These are phyloP conservation scores for Leucophenga varia DNA, from an alignment of 1,140 invertebrate genomes.

Conservation along the genomic window DNA sequence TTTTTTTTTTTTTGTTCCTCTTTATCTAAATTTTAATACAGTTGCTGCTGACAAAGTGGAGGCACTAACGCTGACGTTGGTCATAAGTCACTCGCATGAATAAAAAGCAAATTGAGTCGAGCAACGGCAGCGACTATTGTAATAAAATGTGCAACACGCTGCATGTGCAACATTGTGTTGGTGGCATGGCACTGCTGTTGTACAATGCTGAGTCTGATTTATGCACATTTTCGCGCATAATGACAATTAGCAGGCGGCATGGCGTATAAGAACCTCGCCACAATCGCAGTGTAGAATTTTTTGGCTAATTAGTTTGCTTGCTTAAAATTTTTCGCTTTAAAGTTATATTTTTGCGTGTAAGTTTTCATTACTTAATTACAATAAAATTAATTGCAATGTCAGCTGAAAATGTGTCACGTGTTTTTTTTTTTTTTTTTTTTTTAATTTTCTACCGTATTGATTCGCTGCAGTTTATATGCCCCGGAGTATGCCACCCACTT, in stretches of 20 bases:
- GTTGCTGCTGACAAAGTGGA: neutral
- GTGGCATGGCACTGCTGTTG: no score
- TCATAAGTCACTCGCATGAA: conserved; percentile 39
- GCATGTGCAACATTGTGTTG: conserved; percentile 32
- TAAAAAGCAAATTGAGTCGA: neutral
- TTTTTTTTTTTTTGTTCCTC: no score
- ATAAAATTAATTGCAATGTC: conserved; percentile 18
- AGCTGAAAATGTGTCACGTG: neutral
- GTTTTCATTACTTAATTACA: conserved; percentile 38
- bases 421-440: no score
- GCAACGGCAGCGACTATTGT: conserved; percentile 1
- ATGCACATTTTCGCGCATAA: no score
- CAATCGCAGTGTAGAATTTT: conserved; percentile 35
- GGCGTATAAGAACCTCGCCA: conserved; percentile 33
- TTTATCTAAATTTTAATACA: no score
- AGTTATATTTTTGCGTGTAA: conserved; percentile 22
- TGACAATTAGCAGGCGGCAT: conserved; percentile 13
- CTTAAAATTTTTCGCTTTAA: conserved; percentile 21
- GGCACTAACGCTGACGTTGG: conserved; percentile 20
- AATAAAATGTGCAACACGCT: conserved; percentile 29
- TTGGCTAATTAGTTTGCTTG: conserved; percentile 39
- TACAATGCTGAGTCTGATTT: no score
- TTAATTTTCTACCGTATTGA: no score
- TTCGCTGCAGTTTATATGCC: no score
- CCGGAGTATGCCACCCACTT: no score